phyloP scores from a whole-genome alignment of 1,140 invertebrate genomes.

The Hermetia illucens region DNA sequence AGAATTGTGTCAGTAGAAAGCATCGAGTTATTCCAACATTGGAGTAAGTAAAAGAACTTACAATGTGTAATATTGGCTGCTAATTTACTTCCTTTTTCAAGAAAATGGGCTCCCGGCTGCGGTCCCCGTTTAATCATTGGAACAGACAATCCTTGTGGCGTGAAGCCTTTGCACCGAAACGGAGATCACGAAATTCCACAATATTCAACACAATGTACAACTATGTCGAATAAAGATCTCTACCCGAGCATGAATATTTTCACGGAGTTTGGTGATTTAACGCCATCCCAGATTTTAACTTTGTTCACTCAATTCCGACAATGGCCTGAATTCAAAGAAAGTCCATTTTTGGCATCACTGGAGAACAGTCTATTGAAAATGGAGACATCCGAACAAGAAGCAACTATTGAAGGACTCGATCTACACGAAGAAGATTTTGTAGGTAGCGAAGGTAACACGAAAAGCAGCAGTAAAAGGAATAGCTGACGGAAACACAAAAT shows the following conservation, averaged over 20 bases:
- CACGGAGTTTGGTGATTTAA: conserved; percentile 43
- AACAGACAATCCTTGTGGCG: conserved; percentile 1
- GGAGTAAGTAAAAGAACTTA: conserved; percentile 43
- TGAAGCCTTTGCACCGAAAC: conserved; percentile 24
- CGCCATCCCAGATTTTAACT: conserved; percentile 37
- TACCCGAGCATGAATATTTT: conserved; percentile 44
- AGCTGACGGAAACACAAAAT: too few relatives aligned
- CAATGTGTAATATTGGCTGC: conserved; percentile 8
- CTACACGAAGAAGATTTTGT: conserved; percentile 22
- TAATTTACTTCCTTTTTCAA: conserved; percentile 15
- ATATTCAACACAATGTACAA: conserved; percentile 16
- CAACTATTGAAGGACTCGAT: conserved; percentile 14
- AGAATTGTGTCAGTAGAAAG: conserved; percentile 37
- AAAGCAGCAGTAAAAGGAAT: too few relatives aligned
- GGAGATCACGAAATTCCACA: conserved; percentile 25
- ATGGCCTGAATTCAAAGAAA: conserved; percentile 44
- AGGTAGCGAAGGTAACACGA: too few relatives aligned
- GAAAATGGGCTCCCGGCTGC: conserved; percentile 45
- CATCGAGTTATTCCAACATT: conserved; percentile 42
- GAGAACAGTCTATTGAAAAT: conserved; percentile 32
- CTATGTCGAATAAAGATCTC: conserved; percentile 17
- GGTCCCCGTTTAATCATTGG: conserved; percentile 41
- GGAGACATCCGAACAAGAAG: conserved; percentile 17
- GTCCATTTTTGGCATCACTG: conserved; percentile 38
- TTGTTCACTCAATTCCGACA: conserved; percentile 34